phyloP scores from a whole-genome alignment of 2,888 invertebrate genomes.

The Lycophotia porphyrea region DNA sequence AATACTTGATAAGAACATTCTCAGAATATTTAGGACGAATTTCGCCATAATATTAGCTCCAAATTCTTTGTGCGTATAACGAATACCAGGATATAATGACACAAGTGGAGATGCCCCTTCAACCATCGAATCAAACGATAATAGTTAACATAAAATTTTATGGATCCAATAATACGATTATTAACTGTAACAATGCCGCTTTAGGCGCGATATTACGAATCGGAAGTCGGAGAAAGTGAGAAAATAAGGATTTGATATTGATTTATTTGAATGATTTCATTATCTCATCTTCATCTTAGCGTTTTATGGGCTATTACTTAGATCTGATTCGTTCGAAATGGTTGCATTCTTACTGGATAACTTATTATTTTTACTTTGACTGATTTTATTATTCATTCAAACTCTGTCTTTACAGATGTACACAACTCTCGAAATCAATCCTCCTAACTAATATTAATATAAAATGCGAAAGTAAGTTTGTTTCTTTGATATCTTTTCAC shows the following conservation, averaged over 20 bases:
- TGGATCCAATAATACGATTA: constrained; percentile 64
- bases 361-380: neutral
- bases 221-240: constrained; percentile 42
- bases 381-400: neutral
- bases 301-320: constrained; percentile 29
- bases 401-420: neutral
- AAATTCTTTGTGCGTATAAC: constrained; percentile 44
- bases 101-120: constrained; percentile 37
- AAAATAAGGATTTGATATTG: constrained; percentile 54
- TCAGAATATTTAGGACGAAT: constrained; percentile 27
- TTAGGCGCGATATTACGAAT: constrained; percentile 56
- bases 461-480: no score
- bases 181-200: constrained; percentile 58
- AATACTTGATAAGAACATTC: constrained; percentile 21
- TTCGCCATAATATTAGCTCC: constrained; percentile 1
- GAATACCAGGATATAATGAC: constrained; percentile 48
- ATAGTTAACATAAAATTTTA: constrained; percentile 64
- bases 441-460: no score
- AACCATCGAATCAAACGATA: constrained; percentile 59
- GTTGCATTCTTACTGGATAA: neutral
- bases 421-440: neutral
- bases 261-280: constrained; percentile 45
- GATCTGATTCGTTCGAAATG: constrained; percentile 24
- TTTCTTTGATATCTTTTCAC: no score
- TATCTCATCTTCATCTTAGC: constrained; percentile 31